These are phyloP conservation scores for Anastrepha obliqua DNA, from an alignment of 1,140 invertebrate genomes.

Conservation along the genomic window DNA sequence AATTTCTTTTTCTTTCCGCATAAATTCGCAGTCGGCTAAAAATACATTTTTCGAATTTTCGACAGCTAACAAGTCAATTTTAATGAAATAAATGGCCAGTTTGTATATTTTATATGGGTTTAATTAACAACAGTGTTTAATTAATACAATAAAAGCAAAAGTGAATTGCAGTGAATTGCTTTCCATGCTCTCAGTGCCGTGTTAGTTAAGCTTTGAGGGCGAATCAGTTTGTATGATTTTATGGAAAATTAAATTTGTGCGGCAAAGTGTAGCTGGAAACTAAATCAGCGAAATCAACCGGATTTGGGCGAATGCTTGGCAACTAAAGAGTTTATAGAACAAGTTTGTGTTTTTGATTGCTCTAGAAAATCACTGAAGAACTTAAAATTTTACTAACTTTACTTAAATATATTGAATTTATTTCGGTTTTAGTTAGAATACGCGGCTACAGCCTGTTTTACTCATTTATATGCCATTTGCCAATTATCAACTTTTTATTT, in stretches of 20 bases:
- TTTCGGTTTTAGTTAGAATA: too few species aligned
- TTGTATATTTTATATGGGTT: background rate
- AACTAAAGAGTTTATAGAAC: too few species aligned
- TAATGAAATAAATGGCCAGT: background rate
- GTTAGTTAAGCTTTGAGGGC: background rate
- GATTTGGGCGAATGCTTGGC: too few species aligned
- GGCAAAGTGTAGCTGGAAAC: too few species aligned
- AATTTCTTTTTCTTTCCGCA: conserved; percentile 12
- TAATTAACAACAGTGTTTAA: conserved; percentile 7
- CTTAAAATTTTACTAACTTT: background rate
- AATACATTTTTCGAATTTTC: conserved; percentile 16
- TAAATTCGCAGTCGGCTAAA: background rate
- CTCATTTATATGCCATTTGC: background rate
- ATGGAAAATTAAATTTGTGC: too few species aligned
- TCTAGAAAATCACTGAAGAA: background rate
- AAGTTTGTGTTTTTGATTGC: background rate
- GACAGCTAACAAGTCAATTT: conserved; percentile 48
- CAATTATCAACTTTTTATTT: background rate
- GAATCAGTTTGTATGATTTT: too few species aligned
- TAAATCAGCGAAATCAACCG: too few species aligned
- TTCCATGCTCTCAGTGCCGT: background rate
- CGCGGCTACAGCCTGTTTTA: background rate
- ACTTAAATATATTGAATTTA: background rate
- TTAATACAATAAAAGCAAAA: background rate
- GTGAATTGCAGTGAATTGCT: background rate